These are phyloP conservation scores for Hemicentrotus pulcherrimus DNA, from an alignment of 35 echinoderm and acorn worm genomes.

Conservation along the genomic window DNA sequence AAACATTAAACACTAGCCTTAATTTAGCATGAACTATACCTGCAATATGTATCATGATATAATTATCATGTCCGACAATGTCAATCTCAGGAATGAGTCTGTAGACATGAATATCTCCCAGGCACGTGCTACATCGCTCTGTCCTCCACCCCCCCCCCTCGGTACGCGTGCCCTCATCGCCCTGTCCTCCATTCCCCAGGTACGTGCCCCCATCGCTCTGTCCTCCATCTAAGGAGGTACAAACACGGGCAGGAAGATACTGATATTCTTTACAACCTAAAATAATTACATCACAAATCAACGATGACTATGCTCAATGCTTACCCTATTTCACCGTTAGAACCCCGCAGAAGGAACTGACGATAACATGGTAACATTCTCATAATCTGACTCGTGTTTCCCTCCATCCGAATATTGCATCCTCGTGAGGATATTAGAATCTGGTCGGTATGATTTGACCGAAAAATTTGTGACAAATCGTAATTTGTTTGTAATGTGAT, in stretches of 20 bases:
- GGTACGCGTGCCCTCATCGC: too few species aligned
- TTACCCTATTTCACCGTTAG: neutral
- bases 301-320: neutral
- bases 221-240: too few species aligned
- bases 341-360: neutral
- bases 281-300: slow-evolving; percentile 3
- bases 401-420: neutral
- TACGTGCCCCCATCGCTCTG: too few species aligned
- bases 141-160: too few species aligned
- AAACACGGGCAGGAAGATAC: neutral
- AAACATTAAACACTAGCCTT: too few species aligned
- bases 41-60: too few species aligned
- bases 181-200: too few species aligned
- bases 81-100: too few species aligned
- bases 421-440: neutral
- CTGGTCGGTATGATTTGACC: neutral
- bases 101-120: too few species aligned
- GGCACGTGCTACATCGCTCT: too few species aligned
- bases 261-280: neutral
- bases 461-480: neutral
- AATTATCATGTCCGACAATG: too few species aligned
- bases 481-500: neutral
- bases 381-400: neutral
- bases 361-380: neutral
- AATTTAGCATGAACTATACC: too few species aligned